These are phyloP conservation scores for Fragum whitleyi DNA, from an alignment of 2,888 invertebrate genomes.

Conservation along the genomic window DNA sequence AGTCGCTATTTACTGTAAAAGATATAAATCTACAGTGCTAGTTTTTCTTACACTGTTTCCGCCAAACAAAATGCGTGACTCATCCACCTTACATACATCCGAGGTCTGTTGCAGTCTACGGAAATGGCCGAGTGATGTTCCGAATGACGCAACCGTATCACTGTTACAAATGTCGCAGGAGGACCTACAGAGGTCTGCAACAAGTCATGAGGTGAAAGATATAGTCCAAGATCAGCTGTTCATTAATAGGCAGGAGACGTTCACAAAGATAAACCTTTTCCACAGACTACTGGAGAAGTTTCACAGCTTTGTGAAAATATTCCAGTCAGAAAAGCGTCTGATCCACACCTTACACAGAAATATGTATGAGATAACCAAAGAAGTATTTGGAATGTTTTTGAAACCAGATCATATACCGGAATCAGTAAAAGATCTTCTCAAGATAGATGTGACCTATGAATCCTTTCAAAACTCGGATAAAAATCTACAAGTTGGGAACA, in stretches of 20 bases:
- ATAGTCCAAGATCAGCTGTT: not conserved
- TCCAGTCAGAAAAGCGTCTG: conserved; percentile 14
- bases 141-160: conserved; percentile 17
- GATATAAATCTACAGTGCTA: no score
- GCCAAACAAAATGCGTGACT: no score
- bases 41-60: no score
- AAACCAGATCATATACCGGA: conserved; percentile 27
- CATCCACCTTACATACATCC: no score
- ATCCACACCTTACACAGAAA: conserved; percentile 8
- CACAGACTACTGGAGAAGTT: conserved; percentile 11
- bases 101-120: no score
- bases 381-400: conserved; percentile 4
- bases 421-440: not conserved
- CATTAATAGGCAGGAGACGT: not conserved
- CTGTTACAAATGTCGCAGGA: conserved; percentile 14
- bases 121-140: no score
- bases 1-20: no score
- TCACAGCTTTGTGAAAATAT: conserved; percentile 22
- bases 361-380: conserved; percentile 2
- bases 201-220: conserved; percentile 23
- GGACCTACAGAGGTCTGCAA: not conserved
- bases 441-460: conserved; percentile 13
- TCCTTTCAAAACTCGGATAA: conserved; percentile 4
- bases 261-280: not conserved
- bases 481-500: not conserved